These are phyloP conservation scores for Eristalinus sepulchralis DNA, from an alignment of 2,888 invertebrate species.

Conservation along the genomic window DNA sequence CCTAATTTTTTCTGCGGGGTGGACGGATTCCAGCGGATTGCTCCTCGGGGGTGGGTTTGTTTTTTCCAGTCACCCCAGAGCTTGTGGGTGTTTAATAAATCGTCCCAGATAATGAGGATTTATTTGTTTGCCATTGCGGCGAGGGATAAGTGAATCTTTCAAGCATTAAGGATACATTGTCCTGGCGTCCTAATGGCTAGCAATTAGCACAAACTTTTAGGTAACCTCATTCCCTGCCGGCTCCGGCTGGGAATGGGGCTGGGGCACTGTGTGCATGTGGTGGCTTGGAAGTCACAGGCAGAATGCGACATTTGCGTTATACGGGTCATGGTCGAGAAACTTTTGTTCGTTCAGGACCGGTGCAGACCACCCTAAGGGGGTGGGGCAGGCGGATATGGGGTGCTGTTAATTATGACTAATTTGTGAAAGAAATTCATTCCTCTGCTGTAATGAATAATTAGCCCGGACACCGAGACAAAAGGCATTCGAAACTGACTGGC, in stretches of 20 bases:
- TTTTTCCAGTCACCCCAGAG: too few relatives aligned
- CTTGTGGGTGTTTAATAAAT: constrained; percentile 10
- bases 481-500: neutral
- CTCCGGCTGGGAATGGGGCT: too few relatives aligned
- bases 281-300: neutral
- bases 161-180: neutral
- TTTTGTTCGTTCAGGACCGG: constrained; percentile 5
- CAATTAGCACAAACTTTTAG: constrained; percentile 59
- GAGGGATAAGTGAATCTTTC: constrained; percentile 50
- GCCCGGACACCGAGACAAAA: neutral
- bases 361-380: neutral
- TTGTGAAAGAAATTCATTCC: constrained; percentile 38
- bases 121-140: constrained; percentile 48
- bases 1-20: neutral
- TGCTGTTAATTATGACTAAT: constrained; percentile 60
- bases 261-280: neutral
- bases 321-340: constrained; percentile 52
- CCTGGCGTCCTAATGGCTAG: constrained; percentile 50
- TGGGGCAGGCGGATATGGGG: neutral
- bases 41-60: neutral
- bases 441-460: constrained; percentile 18
- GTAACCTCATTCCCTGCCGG: constrained; percentile 17
- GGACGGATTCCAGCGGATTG: too few relatives aligned
- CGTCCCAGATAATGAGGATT: constrained; percentile 59
- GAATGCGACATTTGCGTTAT: constrained; percentile 20